Percentiles rank a stretch among this genome's conserved stretches.
Conservation (phyloP, 35 echinoderm and acorn worm genomes). For the Chiridota heheva region DNA sequence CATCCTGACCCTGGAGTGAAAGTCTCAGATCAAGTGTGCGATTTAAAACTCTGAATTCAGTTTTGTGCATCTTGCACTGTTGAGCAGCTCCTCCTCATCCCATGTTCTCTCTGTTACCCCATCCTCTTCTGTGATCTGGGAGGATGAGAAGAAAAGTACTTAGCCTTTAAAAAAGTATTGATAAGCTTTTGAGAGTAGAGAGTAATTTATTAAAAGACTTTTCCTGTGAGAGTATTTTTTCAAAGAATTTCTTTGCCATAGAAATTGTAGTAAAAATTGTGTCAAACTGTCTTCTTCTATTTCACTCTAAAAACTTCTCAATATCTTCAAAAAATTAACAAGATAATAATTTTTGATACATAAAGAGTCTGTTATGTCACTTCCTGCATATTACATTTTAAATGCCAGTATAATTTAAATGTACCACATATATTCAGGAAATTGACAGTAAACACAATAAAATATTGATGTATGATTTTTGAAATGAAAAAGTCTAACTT, state of each 20-base stretch:
- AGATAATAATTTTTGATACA: too few relatives aligned
- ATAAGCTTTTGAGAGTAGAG: not conserved
- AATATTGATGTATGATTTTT: too few relatives aligned
- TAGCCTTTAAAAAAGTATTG: not conserved
- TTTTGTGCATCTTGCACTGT: too few relatives aligned
- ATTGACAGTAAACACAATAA: too few relatives aligned
- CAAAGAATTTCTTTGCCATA: not conserved
- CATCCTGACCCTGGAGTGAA: not conserved
- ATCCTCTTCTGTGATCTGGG: conserved; percentile 89
- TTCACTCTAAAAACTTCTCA: too few relatives aligned
- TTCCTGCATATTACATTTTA: too few relatives aligned
- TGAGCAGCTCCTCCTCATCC: conserved; percentile 33
- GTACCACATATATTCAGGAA: too few relatives aligned
- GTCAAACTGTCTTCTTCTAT: not conserved
- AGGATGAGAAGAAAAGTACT: conserved; percentile 9
- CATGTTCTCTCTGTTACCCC: conserved; percentile 89
- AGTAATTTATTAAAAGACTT: not conserved
- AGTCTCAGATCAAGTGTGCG: not conserved
- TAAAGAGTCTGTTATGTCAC: too few relatives aligned
- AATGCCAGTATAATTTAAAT: too few relatives aligned
- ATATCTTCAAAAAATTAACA: too few relatives aligned
- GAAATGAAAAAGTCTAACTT: too few relatives aligned
- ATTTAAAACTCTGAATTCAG: too few relatives aligned
- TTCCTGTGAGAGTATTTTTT: not conserved
- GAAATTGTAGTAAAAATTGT: not conserved